phyloP scores from a whole-genome alignment of 2,113 vertebrate genomes.

The Lucifuga dentata region DNA sequence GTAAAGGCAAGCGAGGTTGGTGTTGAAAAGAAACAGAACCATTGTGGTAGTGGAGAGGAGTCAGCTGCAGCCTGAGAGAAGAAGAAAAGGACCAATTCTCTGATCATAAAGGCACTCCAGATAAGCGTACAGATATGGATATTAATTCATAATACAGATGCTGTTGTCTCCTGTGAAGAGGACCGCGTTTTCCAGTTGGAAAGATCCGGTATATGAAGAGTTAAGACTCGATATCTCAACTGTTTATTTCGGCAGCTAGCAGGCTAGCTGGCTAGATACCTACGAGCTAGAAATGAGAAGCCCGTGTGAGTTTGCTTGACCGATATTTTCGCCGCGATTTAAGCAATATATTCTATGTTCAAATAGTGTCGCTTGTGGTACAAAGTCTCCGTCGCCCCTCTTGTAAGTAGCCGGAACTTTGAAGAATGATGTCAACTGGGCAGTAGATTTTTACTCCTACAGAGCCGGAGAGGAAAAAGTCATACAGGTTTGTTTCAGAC shows the following conservation, averaged over 20 bases:
- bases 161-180: conserved; percentile 42
- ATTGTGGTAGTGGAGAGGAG: conserved; percentile 79
- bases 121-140: conserved; percentile 44
- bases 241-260: conserved; percentile 81
- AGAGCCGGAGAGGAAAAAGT: conserved; percentile 68
- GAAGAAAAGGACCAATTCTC: conserved; percentile 28
- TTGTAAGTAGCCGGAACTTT: conserved; percentile 64
- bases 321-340: conserved; percentile 47
- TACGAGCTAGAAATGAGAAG: conserved; percentile 59
- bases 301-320: conserved; percentile 65
- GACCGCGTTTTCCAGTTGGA: conserved; percentile 50
- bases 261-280: conserved; percentile 79
- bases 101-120: conserved; percentile 24
- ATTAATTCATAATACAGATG: conserved; percentile 6
- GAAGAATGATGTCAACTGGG: conserved; percentile 66
- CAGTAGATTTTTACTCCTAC: conserved; percentile 48
- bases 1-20: conserved; percentile 69
- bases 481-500: conserved; percentile 77
- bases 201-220: conserved; percentile 70
- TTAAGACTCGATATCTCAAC: conserved; percentile 76
- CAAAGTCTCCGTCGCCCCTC: conserved; percentile 29
- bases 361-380: conserved; percentile 12
- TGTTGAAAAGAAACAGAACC: conserved; percentile 78
- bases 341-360: conserved; percentile 8
- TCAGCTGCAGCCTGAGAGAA: conserved; percentile 52